Conservation (phyloP, 2,797 vertebrate species). For the Centropyge bicolor region DNA sequence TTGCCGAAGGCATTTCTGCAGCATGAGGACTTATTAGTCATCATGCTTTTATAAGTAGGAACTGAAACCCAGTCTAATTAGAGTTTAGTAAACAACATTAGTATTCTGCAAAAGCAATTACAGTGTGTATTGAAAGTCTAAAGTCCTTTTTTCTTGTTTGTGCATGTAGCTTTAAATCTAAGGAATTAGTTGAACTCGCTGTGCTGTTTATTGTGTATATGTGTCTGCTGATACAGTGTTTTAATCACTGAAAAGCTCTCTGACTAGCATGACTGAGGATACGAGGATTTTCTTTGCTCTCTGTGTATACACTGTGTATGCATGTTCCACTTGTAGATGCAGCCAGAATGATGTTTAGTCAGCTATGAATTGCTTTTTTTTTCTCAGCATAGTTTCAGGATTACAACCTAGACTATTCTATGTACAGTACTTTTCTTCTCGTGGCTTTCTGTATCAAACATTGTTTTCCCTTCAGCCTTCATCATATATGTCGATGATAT, state of each 20-base stretch:
- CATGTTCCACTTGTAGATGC: slow-evolving; percentile 34
- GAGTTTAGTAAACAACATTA: neutral
- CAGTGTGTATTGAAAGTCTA: neutral
- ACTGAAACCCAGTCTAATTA: slow-evolving; percentile 5
- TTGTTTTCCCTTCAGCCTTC: neutral
- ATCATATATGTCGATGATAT: neutral
- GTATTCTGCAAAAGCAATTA: neutral
- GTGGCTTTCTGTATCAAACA: neutral
- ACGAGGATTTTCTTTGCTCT: slow-evolving; percentile 2
- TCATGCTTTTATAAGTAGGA: neutral
- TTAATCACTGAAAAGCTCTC: slow-evolving; percentile 15
- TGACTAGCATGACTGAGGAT: slow-evolving; percentile 31
- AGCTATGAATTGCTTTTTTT: slow-evolving; percentile 13
- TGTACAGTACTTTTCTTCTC: neutral
- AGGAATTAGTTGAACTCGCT: neutral
- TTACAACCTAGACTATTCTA: neutral
- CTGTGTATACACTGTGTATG: neutral
- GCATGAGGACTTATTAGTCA: neutral
- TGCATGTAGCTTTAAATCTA: neutral
- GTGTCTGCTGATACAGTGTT: slow-evolving; percentile 5
- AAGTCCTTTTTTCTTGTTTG: neutral
- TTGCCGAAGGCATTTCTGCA: neutral
- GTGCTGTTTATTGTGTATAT: neutral
- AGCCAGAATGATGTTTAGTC: neutral
- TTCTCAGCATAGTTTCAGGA: neutral